Evolutionary conservation across 2,888 invertebrate genomes (phyloP), one percentile per base, ranked within the genome.

Genomic region (Scaptomyza caliginosa): DNA sequence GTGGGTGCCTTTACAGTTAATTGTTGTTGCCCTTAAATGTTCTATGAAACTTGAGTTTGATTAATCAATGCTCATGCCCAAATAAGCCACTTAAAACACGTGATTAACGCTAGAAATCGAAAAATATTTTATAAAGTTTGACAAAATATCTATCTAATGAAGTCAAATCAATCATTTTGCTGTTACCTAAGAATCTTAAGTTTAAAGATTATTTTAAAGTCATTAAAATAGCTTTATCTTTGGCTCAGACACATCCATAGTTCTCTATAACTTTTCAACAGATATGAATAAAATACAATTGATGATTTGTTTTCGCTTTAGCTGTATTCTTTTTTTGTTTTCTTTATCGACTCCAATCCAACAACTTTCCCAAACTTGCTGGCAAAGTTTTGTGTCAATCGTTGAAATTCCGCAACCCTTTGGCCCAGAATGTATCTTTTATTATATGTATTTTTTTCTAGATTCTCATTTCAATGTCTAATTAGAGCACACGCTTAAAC

Each of bases 1-100:
- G 5, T n/a, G 10, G 1, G 65, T 17, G 34, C 28, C 28, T 36
- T 11, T n/a, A 26, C 38, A 42, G n/a, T n/a, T n/a, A n/a, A 75
- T 40, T 70, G 36, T 55, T 40, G 24, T 30, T 30, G 32, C 38
- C 50, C 45, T 74, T 48, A 54, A 42, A 40, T 40, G n/a, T 38
- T 13, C 30, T 38, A 45, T 42, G 32, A 38, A 30, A 21, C 28
- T 30, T 17, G 13, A 26, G 11, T 13, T 19, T 16, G 10, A 8
- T 39, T 13, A 26, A 50, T 64, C 17, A 16, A 32, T 40, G 17
- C 43, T 43, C 28, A 17, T 4, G 16, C 26, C 11, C 26, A 11
- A 62, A 69, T 48, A 43, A 30, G 26, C 6, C 34, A 11, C 48
- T 52, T 32, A 36, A 43, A 52, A 5, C 13, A 17, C 11, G 11